Evolutionary conservation across 1,140 invertebrate genomes (phyloP).

Genomic region (Phymastichus coffea): DNA sequence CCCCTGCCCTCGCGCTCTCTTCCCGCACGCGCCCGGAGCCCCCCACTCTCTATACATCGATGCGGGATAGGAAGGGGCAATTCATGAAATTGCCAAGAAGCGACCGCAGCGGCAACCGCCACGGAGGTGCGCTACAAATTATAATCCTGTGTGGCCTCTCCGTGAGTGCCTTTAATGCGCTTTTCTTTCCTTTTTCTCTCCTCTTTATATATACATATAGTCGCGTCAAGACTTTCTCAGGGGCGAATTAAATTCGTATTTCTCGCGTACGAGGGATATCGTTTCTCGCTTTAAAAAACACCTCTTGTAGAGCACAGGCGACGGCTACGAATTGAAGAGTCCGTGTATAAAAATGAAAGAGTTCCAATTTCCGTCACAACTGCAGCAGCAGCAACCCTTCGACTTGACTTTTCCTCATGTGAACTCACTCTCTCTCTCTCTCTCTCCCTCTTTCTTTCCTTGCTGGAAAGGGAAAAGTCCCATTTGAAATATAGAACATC

Average conservation of each 20-base stretch:
- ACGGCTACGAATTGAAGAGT: not conserved
- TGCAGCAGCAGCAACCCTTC: no score
- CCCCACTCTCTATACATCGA: not conserved
- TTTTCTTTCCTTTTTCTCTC: not conserved
- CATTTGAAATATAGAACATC: not conserved
- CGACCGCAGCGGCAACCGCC: not conserved
- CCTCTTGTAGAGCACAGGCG: no score
- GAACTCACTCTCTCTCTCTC: no score
- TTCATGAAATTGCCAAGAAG: conserved; percentile 24
- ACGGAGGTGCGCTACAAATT: not conserved
- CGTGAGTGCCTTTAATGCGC: no score
- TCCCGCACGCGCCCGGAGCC: conserved; percentile 14
- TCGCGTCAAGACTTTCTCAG: not conserved
- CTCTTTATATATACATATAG: not conserved
- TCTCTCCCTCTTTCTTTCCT: no score
- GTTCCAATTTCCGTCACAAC: conserved; percentile 5
- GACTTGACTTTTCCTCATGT: no score
- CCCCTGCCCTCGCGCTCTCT: conserved; percentile 2
- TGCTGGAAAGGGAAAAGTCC: not conserved
- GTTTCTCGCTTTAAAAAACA: no score
- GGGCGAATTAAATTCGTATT: not conserved
- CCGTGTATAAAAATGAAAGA: conserved; percentile 3
- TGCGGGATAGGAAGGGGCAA: no score
- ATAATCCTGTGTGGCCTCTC: no score
- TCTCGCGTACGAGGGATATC: not conserved